Evolutionary conservation across 2,113 vertebrate genomes (phyloP).

Genomic region (Zosterops pallidus): DNA sequence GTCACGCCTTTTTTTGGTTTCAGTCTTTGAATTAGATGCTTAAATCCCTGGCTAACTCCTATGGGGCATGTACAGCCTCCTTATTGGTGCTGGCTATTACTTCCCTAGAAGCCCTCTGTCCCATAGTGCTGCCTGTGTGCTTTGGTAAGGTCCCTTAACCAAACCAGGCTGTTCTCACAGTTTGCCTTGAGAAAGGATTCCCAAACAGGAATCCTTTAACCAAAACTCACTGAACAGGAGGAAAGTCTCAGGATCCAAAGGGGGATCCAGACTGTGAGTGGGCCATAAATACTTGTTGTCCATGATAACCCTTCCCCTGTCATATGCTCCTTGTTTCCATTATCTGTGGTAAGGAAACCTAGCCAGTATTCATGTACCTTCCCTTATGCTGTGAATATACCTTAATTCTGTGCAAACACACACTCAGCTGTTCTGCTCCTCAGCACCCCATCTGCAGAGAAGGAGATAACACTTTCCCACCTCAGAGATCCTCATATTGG

Average conservation of each 20-base stretch:
- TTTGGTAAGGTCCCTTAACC: background rate
- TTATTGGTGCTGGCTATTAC: background rate
- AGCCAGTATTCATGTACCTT: background rate
- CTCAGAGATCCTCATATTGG: background rate
- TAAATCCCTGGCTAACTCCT: background rate
- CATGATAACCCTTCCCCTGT: background rate
- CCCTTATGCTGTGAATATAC: background rate
- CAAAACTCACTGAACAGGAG: background rate
- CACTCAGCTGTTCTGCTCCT: constrained; percentile 1
- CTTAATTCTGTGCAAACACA: constrained; percentile 1
- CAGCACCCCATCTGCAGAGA: constrained; percentile 10
- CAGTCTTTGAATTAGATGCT: background rate
- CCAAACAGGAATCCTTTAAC: background rate
- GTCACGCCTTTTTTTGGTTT: background rate
- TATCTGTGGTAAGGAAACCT: background rate
- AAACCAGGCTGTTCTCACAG: background rate
- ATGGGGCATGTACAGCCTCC: fast-evolving
- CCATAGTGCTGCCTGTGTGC: background rate
- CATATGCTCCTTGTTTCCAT: background rate
- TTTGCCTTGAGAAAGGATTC: background rate
- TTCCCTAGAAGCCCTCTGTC: background rate
- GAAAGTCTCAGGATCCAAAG: background rate
- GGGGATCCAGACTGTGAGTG: background rate
- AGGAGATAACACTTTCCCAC: constrained; percentile 11
- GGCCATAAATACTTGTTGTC: background rate